A percentile compares a stretch with the other conserved stretches of the same genome.
Conservation (phyloP, 2,888 invertebrate genomes). For the Ceramica pisi region DNA sequence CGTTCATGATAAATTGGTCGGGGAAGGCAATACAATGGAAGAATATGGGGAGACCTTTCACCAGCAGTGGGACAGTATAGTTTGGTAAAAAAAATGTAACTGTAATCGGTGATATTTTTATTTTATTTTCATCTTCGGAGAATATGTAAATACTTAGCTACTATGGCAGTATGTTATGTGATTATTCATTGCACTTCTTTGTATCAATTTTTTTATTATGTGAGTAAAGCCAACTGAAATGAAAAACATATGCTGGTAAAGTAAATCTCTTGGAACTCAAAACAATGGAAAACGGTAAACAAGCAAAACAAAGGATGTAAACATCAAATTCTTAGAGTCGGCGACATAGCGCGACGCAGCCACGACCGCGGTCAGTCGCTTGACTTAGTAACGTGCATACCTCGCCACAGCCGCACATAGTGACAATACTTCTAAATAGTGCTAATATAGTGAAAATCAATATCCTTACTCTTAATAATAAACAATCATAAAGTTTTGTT, state of each 20-base stretch:
- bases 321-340: slow-evolving; percentile 71
- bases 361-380: slow-evolving; percentile 44
- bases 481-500: neutral
- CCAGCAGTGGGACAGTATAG: too few relatives aligned
- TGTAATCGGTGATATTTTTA: neutral
- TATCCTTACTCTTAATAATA: neutral
- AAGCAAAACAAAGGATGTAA: slow-evolving; percentile 67
- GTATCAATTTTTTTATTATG: neutral
- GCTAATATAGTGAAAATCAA: slow-evolving; percentile 15
- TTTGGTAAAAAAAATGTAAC: neutral
- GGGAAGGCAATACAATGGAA: too few relatives aligned
- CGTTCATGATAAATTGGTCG: too few relatives aligned
- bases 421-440: slow-evolving; percentile 13
- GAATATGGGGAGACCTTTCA: too few relatives aligned
- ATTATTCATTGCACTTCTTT: neutral
- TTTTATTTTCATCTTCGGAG: neutral
- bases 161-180: neutral
- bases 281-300: slow-evolving; percentile 73
- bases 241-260: slow-evolving; percentile 35
- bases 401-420: slow-evolving; percentile 12
- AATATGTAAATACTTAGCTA: neutral
- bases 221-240: neutral
- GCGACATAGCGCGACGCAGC: slow-evolving; percentile 26
- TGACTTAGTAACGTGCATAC: slow-evolving; percentile 33
- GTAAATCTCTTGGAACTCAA: slow-evolving; percentile 66